A percentile compares a stretch with the other conserved stretches of the same genome.
phyloP scores from a whole-genome alignment of 2,113 vertebrate genomes.

The Terrapene triunguis region DNA sequence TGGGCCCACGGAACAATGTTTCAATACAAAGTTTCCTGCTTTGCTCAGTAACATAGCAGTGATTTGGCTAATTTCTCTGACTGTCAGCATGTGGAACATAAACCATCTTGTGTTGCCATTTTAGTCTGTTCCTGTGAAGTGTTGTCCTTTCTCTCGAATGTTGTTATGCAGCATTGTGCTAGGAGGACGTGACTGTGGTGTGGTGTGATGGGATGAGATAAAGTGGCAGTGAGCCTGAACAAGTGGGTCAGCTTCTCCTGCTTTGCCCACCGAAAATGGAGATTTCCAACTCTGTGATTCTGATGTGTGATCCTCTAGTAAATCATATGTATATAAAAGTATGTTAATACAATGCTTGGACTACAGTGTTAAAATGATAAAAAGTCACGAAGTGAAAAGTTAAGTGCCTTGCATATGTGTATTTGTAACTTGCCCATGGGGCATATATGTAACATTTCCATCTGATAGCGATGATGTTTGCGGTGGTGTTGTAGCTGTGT shows the following conservation, averaged over 20 bases:
- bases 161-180: background rate
- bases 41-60: background rate
- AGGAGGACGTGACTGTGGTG: background rate
- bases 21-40: background rate
- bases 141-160: background rate
- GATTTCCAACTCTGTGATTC: background rate
- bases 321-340: background rate
- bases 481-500: background rate
- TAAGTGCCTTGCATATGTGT: background rate
- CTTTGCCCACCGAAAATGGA: background rate
- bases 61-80: background rate
- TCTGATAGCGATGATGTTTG: background rate
- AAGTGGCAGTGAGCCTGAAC: fast-evolving
- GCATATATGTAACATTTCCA: background rate
- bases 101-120: background rate
- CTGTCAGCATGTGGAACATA: background rate
- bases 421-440: background rate
- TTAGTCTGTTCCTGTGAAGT: background rate
- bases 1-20: background rate
- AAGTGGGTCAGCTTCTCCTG: background rate
- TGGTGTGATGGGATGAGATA: background rate
- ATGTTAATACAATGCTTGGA: background rate
- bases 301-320: background rate
- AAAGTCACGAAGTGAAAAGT: background rate
- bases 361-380: background rate